Conservation (phyloP, 2,888 invertebrate species). For the Agriopis aurantiaria region DNA sequence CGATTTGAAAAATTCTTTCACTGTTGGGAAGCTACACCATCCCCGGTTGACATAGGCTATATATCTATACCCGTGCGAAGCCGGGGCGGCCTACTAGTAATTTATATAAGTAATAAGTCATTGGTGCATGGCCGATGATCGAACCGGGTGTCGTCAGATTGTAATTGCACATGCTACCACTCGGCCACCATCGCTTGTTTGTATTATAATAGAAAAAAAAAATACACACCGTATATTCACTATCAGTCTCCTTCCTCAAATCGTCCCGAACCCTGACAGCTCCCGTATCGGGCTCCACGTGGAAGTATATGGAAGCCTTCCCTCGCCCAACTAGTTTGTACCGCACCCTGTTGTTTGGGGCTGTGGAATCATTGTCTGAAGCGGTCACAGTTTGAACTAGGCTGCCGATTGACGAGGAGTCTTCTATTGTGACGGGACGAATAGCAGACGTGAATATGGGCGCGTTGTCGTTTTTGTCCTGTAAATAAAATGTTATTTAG, state of each 20-base stretch:
- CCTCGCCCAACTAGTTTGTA: conserved; percentile 94
- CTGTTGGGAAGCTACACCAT: no score
- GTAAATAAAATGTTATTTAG: conserved; percentile 39
- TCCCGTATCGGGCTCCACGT: conserved; percentile 94
- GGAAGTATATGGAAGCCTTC: conserved; percentile 94
- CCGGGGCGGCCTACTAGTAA: no score
- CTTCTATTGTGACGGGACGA: conserved; percentile 93
- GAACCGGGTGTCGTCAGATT: no score
- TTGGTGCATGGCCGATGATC: no score
- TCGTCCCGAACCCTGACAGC: conserved; percentile 93
- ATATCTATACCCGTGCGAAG: no score
- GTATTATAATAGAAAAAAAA: not conserved
- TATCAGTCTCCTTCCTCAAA: conserved; percentile 93
- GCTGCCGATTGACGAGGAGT: conserved; percentile 93
- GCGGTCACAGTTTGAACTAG: conserved; percentile 92
- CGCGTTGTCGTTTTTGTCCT: conserved; percentile 95
- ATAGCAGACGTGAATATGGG: conserved; percentile 94
- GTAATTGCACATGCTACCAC: no score
- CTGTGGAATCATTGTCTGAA: conserved; percentile 93
- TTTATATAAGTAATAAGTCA: no score
- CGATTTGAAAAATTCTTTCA: no score
- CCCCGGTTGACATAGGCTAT: no score
- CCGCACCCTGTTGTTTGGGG: conserved; percentile 92
- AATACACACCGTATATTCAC: conserved; percentile 92
- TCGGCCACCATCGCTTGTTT: no score